Evolutionary conservation across 2,888 invertebrate genomes (phyloP), one percentile per base, ranked within the genome.

Genomic region (Scaptomyza reducta): DNA sequence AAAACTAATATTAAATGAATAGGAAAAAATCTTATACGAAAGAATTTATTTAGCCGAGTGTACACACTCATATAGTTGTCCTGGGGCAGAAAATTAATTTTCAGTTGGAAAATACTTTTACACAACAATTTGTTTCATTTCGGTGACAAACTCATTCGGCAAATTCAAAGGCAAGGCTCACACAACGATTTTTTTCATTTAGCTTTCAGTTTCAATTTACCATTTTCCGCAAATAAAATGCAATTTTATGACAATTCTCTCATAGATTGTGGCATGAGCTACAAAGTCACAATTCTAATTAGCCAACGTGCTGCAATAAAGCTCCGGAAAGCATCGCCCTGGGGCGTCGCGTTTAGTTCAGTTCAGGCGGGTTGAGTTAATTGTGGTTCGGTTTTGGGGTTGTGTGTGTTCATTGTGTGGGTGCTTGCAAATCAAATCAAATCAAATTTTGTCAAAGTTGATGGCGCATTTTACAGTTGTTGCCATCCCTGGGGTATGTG

Each of bases 391-490:
- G 18, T 11, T 41, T 35, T 49, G 18, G 33, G 55, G 33, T 35
- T 27, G 41, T 38, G 41, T 38, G 46, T 57, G 27, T 42, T 47
- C 62, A 16, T 60, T 64, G 57, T 66, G 55, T 66, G 60, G 64
- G 65, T 61, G 67, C 59, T 68, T 69, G 63, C 60, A 79, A 82
- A 75, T 79, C 79, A 84, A 84, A 84, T 83, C n/a, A n/a, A n/a
- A 22, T 86, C 83, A 83, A 84, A 86, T 84, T 80, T 86, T 86
- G 77, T 80, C 69, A 71, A 77, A 81, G 77, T 80, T 86, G 77
- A 67, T 66, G 66, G 68, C 55, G 69, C 70, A 71, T 70, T 73
- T 74, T 74, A 79, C 80, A 79, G 65, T 73, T 64, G 49, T 51
- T 50, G 40, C 55, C 31, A 40, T 47, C 53, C 56, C 25, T 44